Evolutionary conservation across 1,140 invertebrate species (phyloP).

Genomic region (Hyles euphorbiae): DNA sequence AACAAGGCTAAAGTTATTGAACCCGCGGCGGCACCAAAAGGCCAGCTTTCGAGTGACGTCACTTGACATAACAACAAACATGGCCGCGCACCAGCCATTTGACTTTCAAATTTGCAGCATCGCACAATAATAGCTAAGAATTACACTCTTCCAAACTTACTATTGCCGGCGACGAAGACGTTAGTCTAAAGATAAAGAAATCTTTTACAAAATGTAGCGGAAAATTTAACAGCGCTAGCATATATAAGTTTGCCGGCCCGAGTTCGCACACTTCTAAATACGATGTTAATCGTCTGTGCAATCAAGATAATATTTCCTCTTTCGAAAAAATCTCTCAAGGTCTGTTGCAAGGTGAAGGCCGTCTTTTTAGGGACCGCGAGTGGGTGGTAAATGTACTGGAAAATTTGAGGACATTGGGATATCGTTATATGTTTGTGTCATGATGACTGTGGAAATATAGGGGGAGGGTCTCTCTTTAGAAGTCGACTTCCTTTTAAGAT

Average conservation of each 20-base stretch:
- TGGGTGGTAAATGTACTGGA: conserved; percentile 5
- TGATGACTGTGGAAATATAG: too few relatives aligned
- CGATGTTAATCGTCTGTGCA: conserved; percentile 37
- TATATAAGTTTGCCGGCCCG: conserved; percentile 2
- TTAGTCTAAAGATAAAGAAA: conserved; percentile 1
- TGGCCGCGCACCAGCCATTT: conserved; percentile 11
- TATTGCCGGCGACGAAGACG: neutral
- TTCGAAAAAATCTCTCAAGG: conserved; percentile 27
- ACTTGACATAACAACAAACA: conserved; percentile 13
- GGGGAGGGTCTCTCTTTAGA: too few relatives aligned
- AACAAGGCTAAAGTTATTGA: too few relatives aligned
- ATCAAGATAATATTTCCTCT: conserved; percentile 33
- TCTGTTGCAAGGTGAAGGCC: conserved; percentile 33
- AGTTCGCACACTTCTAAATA: conserved; percentile 43
- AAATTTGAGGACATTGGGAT: too few relatives aligned
- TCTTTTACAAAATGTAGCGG: conserved; percentile 18
- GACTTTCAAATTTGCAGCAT: conserved; percentile 17
- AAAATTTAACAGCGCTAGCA: conserved; percentile 3
- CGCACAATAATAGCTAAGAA: conserved; percentile 18
- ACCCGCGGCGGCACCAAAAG: too few relatives aligned
- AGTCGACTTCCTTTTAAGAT: too few relatives aligned
- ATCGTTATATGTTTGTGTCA: too few relatives aligned
- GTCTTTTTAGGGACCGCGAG: conserved; percentile 27
- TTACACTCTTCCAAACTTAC: conserved; percentile 7
- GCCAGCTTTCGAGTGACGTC: conserved; percentile 8